Percentiles rank a stretch among this genome's conserved stretches.
These are phyloP conservation scores for Ichneumon xanthorius DNA, from an alignment of 2,888 invertebrate species.

Conservation along the genomic window DNA sequence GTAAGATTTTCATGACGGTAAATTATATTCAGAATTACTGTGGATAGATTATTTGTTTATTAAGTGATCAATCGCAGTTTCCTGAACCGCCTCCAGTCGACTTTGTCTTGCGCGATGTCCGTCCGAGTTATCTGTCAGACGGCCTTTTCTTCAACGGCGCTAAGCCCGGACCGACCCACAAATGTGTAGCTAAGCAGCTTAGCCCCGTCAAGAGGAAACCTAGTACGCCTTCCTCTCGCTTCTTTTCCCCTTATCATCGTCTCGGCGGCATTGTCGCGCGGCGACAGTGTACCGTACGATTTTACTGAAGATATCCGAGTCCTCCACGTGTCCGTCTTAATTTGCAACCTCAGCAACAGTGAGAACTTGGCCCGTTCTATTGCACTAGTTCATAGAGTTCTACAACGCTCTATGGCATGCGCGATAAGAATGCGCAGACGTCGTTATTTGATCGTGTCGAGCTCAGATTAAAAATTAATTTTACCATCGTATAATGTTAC, in stretches of 20 bases:
- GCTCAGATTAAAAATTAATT: constrained; percentile 53
- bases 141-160: constrained; percentile 54
- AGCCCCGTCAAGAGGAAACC: constrained; percentile 58
- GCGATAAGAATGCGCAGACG: background rate
- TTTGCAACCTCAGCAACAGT: constrained; percentile 2
- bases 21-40: background rate
- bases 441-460: constrained; percentile 25
- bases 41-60: background rate
- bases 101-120: constrained; percentile 58
- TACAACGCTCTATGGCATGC: background rate
- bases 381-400: background rate
- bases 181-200: constrained; percentile 63
- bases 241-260: constrained; percentile 15
- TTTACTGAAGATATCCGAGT: background rate
- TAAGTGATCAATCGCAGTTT: constrained; percentile 56
- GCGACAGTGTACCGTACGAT: background rate
- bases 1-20: background rate
- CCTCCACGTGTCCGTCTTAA: background rate
- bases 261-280: background rate
- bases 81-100: constrained; percentile 66
- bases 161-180: constrained; percentile 31
- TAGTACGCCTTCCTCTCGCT: constrained; percentile 28
- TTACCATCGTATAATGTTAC: constrained; percentile 54
- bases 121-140: constrained; percentile 21
- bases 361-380: background rate